A percentile compares a stretch with the other conserved stretches of the same genome.
Conservation (phyloP, 2,113 vertebrate species). For the Platysternon megacephalum region DNA sequence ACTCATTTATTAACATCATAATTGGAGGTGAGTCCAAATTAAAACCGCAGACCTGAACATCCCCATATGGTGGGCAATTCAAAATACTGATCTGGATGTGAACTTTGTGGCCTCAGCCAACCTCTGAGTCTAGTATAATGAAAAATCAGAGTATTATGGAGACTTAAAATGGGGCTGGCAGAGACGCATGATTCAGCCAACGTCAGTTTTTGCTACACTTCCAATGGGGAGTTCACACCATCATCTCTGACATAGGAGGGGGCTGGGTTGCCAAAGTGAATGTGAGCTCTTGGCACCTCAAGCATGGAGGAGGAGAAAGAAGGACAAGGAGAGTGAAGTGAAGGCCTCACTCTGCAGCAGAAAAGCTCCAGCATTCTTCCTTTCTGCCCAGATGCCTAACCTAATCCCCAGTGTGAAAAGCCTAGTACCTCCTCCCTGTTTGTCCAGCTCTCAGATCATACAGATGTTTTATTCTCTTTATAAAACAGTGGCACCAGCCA, state of each 20-base stretch:
- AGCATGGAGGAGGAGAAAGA: not conserved
- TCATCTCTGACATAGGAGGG: not conserved
- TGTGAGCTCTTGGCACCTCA: not conserved
- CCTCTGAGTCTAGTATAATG: not conserved
- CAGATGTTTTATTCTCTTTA: not conserved
- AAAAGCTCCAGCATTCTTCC: not conserved
- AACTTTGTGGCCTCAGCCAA: not conserved
- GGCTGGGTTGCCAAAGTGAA: not conserved
- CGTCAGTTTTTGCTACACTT: not conserved
- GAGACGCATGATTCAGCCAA: no score
- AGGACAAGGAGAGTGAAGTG: not conserved
- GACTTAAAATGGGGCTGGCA: no score
- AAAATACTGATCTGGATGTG: not conserved
- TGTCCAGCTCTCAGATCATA: not conserved
- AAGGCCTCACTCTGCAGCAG: not conserved
- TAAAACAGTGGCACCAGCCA: no score
- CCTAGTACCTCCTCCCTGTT: not conserved
- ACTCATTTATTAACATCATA: not conserved
- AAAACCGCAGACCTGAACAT: not conserved
- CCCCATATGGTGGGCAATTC: not conserved
- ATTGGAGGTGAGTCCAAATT: not conserved
- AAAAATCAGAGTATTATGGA: no score
- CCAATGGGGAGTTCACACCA: not conserved
- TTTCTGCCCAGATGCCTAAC: not conserved
- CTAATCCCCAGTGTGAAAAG: not conserved